Base-by-base conservation (phyloP, 2,888 invertebrate genomes). In the Meghimatium bilineatum region DNA sequence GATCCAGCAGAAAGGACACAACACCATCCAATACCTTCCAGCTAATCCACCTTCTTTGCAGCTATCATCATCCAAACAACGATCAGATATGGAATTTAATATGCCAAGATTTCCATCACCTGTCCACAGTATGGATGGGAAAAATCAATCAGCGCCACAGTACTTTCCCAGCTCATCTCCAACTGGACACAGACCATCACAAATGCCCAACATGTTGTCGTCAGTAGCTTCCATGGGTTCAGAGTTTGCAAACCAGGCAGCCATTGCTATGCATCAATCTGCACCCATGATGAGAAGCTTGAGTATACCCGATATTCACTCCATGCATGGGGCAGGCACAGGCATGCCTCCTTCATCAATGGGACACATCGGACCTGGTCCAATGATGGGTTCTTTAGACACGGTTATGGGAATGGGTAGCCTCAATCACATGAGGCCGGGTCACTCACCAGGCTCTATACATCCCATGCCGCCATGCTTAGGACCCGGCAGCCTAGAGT, bases 21-120 rank as follows among this genome's bases (percentile, higher is more conserved):
- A 99, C 94, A 99, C 99, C 63, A 99, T 99, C 93, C 98, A 99
- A 95, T 99, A 99, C 95, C 95, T 98, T 93, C 99, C 99, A 38
- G 97, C 98, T 79, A 95, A 98, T 94, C 97, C 98, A 26, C 97
- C 97, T 92, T 96, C 93, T 79, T 92, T 93, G 82, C 90, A 91
- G 85, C 88, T 90, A 49, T 20, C 79, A 44, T 23, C 74, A 38
- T 52, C 81, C 56, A 66, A 72, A 32, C 72, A 60, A 63, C 36
- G 74, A 44, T 38, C 81, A 8, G 81, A 74, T 0, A 36, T 74
- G 26, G 91, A 91, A 72, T 83, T 78, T 32, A 90, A 89, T 97
- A 97, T 94, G 94, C 98, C 87, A 97, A 98, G 97, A 85, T 97
- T 97, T 91, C 96, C 97, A 34, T 97, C 97, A 93, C 97, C 98